Conservation (phyloP, 2,888 invertebrate species). For the Diachrysia chrysitis region DNA sequence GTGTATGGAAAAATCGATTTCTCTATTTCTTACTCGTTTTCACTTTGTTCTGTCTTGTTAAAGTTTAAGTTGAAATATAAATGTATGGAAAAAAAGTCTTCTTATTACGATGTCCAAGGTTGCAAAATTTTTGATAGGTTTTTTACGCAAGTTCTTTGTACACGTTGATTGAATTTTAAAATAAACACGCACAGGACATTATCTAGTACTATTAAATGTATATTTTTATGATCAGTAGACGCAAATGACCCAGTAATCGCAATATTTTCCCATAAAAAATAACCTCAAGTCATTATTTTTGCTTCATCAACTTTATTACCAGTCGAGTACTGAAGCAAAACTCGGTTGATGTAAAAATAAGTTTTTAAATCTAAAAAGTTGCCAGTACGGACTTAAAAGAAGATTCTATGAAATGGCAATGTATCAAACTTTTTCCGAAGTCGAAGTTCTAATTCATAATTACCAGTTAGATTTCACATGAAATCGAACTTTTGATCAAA, state of each 20-base stretch:
- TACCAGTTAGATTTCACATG: too few relatives aligned
- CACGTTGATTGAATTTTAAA: too few relatives aligned
- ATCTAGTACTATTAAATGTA: background rate
- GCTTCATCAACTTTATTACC: slow-evolving; percentile 4
- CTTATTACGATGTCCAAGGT: rapidly evolving
- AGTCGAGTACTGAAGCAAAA: background rate
- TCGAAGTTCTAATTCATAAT: too few relatives aligned
- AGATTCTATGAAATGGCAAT: too few relatives aligned
- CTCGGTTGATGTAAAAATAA: background rate
- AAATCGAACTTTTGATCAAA: background rate
- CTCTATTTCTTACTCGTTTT: background rate
- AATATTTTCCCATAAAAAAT: background rate
- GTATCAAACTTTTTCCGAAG: too few relatives aligned
- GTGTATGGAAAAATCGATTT: background rate
- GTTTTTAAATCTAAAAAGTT: background rate
- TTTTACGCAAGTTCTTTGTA: too few relatives aligned
- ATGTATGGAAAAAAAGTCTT: background rate
- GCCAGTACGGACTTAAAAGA: too few relatives aligned
- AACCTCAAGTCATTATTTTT: slow-evolving; percentile 4
- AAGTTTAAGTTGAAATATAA: background rate
- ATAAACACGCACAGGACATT: background rate
- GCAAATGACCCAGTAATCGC: background rate
- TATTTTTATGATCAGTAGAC: background rate
- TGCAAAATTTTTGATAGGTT: background rate
- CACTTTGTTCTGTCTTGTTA: background rate